A percentile compares a stretch with the other conserved stretches of the same genome.
These are phyloP conservation scores for Apistogramma diplotaenia DNA, from an alignment of 2,113 vertebrate genomes.

Conservation along the genomic window DNA sequence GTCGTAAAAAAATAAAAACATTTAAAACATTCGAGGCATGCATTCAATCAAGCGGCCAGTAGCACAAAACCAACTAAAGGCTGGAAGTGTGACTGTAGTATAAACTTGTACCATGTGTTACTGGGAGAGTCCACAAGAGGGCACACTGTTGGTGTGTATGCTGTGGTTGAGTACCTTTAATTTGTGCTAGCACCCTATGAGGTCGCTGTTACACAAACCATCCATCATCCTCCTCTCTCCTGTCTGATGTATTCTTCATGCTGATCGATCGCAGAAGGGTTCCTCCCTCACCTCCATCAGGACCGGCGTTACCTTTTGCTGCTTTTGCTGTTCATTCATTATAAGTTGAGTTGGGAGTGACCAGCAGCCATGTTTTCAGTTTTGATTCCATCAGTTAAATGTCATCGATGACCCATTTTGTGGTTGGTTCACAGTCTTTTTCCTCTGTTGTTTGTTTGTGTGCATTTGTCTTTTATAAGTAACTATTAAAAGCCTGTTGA, in stretches of 20 bases:
- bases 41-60: background rate
- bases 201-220: background rate
- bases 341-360: background rate
- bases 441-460: rapidly evolving
- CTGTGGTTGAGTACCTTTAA: background rate
- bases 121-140: background rate
- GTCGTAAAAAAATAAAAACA: constrained; percentile 38
- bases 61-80: background rate
- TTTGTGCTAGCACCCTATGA: background rate
- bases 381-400: background rate
- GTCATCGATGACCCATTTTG: background rate
- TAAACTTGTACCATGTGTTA: background rate
- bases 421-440: background rate
- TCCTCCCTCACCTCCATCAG: background rate
- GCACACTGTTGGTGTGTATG: background rate
- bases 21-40: background rate
- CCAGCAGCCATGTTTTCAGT: background rate
- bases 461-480: background rate
- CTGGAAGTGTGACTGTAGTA: background rate
- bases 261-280: background rate
- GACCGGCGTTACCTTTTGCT: background rate
- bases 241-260: background rate
- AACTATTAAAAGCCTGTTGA: background rate
- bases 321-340: background rate
- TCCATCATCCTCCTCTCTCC: background rate